Evolutionary conservation across 2,888 invertebrate species (phyloP).

Genomic region (Allolobophora icterica): DNA sequence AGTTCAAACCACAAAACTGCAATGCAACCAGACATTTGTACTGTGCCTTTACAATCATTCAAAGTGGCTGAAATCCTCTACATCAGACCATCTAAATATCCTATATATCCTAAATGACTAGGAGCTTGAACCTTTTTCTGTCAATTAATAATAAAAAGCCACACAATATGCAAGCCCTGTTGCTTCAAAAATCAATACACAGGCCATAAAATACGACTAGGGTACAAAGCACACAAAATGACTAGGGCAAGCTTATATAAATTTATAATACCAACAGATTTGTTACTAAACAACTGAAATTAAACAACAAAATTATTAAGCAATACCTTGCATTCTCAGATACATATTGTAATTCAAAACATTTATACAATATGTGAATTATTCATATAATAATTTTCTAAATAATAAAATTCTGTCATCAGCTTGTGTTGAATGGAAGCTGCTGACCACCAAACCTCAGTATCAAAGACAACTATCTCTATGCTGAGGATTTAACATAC

Average conservation of each 20-base stretch:
- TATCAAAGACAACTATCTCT: not conserved
- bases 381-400: not conserved
- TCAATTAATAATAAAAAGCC: not conserved
- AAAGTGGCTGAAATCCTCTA: not conserved
- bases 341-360: not conserved
- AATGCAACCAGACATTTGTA: not conserved
- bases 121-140: not conserved
- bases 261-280: not conserved
- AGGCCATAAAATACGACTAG: slow-evolving; percentile 14
- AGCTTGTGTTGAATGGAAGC: not conserved
- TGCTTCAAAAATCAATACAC: not conserved
- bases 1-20: not conserved
- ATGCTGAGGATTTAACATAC: not conserved
- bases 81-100: not conserved
- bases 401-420: not conserved
- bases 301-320: not conserved
- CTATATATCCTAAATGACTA: not conserved
- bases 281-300: slow-evolving; percentile 7
- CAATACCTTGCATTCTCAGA: slow-evolving; percentile 3
- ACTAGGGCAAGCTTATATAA: not conserved
- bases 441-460: not conserved
- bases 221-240: slow-evolving; percentile 17
- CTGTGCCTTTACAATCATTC: not conserved
- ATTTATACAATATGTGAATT: not conserved
- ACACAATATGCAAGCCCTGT: not conserved